Evolutionary conservation across 1,140 invertebrate genomes (phyloP), one percentile per base, ranked within the genome.

Genomic region (Hyposmocoma kahamanoa): DNA sequence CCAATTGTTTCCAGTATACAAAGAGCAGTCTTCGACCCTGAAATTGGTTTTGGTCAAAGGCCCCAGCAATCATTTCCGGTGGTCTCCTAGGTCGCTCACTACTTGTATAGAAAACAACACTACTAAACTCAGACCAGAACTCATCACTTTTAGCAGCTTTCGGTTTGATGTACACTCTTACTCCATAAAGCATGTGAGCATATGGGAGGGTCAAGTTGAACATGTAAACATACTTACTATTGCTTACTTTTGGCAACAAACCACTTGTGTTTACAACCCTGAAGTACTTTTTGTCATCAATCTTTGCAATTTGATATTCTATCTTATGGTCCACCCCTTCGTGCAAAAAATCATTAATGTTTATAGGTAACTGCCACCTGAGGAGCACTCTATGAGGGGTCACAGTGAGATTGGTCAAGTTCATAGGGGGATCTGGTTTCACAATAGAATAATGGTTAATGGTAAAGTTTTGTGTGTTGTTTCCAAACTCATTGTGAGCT

Each of bases 1-100:
- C 87, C 41, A 94, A 88, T 45, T 89, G 84, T 67, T 91, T 90
- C 92, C 92, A 94, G 69, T 93, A 93, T 15, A 93, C 75, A 72
- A 89, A 90, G 19, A 92, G 77, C 39, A 90, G 87, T 42, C 89
- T 65, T 46, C 80, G 81, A 42, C 64, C 84, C 28, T 86, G 75
- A 50, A 84, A 88, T n/a, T 76, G 52, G 11, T 87, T 73, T 46
- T 87, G 73, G 70, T 92, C 89, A 70, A 93, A 94, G 53, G 90
- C 90, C 22, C 92, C 92, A 15, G 89, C 74, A 54, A 89, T 89
- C 19, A 88, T 90, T 57, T 87, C 86, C 10, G 92, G 92, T 24
- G 92, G 87, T 34, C 75, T 67, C 9, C 83, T 83, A 18, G 92
- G 92, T 50, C 87, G 77, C 72, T 87, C 88, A 49, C 90, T 84